These are phyloP conservation scores for Trichomalopsis sarcophagae DNA, from an alignment of 1,140 invertebrate species.

Conservation along the genomic window DNA sequence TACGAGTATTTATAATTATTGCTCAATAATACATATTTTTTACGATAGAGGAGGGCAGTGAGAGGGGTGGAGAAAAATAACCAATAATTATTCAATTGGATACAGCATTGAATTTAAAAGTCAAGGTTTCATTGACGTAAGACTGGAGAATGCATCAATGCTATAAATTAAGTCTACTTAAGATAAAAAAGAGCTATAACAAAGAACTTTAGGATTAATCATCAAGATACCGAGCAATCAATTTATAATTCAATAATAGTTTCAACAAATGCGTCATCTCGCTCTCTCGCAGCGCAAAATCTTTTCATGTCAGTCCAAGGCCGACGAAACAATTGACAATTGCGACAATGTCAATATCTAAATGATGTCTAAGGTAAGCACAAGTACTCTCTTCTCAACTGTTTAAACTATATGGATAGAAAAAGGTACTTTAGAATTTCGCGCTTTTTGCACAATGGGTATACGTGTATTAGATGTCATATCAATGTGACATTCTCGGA, in stretches of 20 bases:
- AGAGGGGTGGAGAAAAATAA: conserved; percentile 9
- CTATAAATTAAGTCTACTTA: conserved; percentile 43
- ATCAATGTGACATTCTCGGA: conserved; percentile 28
- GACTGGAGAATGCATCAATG: conserved; percentile 38
- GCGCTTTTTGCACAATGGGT: conserved; percentile 1
- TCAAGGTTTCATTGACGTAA: conserved; percentile 47
- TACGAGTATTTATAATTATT: conserved; percentile 17
- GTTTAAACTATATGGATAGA: neutral
- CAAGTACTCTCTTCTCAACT: no score
- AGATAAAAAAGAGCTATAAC: conserved; percentile 31
- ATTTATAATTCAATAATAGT: conserved; percentile 42
- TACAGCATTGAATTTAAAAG: conserved; percentile 47
- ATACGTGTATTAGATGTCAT: neutral
- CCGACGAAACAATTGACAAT: conserved; percentile 14
- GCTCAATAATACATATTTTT: conserved; percentile 15
- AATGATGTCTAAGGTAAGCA: neutral
- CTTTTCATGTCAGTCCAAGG: neutral
- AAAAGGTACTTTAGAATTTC: neutral
- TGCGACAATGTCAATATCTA: neutral
- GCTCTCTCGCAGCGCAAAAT: neutral
- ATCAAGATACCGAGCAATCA: conserved; percentile 26
- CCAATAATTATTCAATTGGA: conserved; percentile 40
- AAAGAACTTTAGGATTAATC: conserved; percentile 34
- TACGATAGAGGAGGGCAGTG: neutral
- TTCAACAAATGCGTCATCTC: conserved; percentile 38